Conservation (phyloP, 1,140 invertebrate genomes). For the Ceratosolen solmsi region DNA sequence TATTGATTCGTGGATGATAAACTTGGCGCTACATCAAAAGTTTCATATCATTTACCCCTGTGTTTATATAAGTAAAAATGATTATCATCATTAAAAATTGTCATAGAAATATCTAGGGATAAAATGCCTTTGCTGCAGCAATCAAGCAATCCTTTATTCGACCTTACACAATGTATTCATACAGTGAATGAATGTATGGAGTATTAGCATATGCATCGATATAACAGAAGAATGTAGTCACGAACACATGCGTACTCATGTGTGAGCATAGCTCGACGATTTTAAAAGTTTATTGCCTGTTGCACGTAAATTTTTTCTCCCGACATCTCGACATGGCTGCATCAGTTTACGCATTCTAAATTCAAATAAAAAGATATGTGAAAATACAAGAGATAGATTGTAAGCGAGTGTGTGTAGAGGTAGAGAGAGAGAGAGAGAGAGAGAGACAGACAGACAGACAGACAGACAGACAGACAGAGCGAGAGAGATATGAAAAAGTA, state of each 20-base stretch:
- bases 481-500: neutral
- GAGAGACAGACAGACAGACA: neutral
- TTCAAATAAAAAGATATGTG: neutral
- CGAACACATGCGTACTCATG: neutral
- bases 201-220: neutral
- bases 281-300: neutral
- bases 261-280: neutral
- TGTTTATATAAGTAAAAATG: neutral
- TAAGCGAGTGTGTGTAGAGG: neutral
- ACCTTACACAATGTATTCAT: neutral
- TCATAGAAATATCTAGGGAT: neutral
- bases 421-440: neutral
- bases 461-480: neutral
- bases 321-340: neutral
- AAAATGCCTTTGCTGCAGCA: neutral
- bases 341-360: neutral
- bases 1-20: neutral
- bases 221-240: neutral
- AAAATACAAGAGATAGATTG: neutral
- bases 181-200: neutral
- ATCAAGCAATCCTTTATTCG: neutral
- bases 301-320: neutral
- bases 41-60: neutral
- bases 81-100: constrained; percentile 10
- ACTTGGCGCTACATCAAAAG: no score